These are phyloP conservation scores for Noturus placidus DNA, from an alignment of 2,113 vertebrate genomes.

Conservation along the genomic window DNA sequence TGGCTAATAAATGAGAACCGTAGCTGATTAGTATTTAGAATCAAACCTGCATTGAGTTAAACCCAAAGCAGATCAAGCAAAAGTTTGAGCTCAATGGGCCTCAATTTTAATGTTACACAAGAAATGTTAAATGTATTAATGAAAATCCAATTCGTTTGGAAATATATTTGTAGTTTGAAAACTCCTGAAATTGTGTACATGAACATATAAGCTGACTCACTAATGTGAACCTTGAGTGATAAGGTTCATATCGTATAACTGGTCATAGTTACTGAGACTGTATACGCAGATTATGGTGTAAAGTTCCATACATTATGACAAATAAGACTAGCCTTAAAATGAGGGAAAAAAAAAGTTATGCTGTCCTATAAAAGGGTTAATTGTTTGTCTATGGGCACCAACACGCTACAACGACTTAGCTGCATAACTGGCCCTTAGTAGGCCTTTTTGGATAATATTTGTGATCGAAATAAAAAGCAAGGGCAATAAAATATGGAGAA, in stretches of 20 bases:
- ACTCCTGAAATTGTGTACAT: not conserved
- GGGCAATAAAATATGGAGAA: no score
- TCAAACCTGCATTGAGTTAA: not conserved
- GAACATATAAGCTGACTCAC: not conserved
- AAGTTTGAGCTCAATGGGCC: not conserved
- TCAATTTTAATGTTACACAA: not conserved
- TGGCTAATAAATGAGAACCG: not conserved
- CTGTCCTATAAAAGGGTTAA: not conserved
- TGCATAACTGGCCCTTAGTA: not conserved
- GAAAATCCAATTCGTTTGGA: not conserved
- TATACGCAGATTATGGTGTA: no score
- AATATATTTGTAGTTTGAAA: not conserved
- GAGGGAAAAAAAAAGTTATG: not conserved
- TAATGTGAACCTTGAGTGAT: not conserved
- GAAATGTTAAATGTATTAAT: not conserved
- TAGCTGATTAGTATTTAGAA: not conserved
- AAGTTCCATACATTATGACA: not conserved
- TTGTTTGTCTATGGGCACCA: not conserved
- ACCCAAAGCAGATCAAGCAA: not conserved
- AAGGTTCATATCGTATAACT: not conserved
- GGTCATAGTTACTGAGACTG: no score
- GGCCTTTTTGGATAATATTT: no score
- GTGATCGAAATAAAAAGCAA: no score
- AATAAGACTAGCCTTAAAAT: not conserved
- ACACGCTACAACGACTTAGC: not conserved